Evolutionary conservation across 2,888 invertebrate genomes (phyloP).

Genomic region (Aleiodes alternator): DNA sequence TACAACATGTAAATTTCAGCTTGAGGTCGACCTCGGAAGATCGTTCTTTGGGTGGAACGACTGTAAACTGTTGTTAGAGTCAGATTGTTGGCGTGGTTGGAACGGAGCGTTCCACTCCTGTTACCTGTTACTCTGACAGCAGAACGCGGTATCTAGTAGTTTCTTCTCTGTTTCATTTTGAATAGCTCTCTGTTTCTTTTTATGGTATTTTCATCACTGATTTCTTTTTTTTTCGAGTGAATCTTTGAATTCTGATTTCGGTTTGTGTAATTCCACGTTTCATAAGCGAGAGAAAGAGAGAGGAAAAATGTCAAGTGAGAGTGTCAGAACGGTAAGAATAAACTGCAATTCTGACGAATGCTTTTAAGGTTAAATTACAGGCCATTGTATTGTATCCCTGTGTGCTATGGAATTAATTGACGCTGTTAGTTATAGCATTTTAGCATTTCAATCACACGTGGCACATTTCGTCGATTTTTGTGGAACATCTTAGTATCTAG

Average conservation of each 20-base stretch:
- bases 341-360: not conserved
- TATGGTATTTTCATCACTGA: not conserved
- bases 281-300: not conserved
- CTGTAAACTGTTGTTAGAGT: constrained; percentile 37
- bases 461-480: too few relatives aligned
- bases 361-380: not conserved
- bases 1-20: too few relatives aligned
- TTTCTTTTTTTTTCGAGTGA: not conserved
- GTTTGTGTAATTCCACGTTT: constrained; percentile 2
- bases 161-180: not conserved
- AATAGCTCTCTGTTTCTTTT: not conserved
- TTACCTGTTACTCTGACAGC: constrained; percentile 50
- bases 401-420: too few relatives aligned
- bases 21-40: too few relatives aligned
- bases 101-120: constrained; percentile 12
- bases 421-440: too few relatives aligned
- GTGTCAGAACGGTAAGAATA: constrained; percentile 70
- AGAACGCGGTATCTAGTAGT: constrained; percentile 49
- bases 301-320: constrained; percentile 69
- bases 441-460: too few relatives aligned
- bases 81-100: constrained; percentile 26
- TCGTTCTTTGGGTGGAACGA: too few relatives aligned
- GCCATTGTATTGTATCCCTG: too few relatives aligned
- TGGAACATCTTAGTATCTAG: not conserved
- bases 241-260: not conserved